Conservation (phyloP, 2,113 vertebrate genomes). For the Erythrolamprus reginae region DNA sequence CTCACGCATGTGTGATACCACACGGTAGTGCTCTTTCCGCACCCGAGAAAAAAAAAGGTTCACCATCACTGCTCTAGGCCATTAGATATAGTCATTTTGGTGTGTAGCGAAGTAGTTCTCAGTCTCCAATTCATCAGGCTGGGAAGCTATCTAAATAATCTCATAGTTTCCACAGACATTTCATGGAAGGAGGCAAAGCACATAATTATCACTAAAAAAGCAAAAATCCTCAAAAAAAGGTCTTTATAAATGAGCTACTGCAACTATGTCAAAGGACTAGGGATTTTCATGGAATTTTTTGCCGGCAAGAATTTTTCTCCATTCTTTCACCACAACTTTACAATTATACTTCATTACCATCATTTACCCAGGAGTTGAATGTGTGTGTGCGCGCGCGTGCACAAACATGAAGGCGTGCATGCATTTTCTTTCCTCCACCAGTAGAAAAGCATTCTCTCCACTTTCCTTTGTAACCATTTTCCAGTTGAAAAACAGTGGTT, state of each 20-base stretch:
- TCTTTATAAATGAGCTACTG: neutral
- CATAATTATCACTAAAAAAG: neutral
- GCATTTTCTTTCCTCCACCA: no score
- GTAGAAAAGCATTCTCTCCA: no score
- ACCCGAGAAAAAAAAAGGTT: no score
- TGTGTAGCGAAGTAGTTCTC: neutral
- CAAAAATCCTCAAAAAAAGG: neutral
- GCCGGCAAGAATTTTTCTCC: neutral
- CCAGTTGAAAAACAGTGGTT: neutral
- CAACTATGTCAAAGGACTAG: neutral
- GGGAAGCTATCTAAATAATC: neutral
- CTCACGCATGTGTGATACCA: no score
- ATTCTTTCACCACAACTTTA: neutral
- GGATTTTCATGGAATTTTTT: neutral
- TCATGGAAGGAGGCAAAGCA: no score
- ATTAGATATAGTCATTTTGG: neutral
- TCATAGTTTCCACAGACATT: neutral
- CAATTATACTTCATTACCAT: neutral
- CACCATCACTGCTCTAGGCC: no score
- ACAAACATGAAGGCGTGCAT: rapidly evolving
- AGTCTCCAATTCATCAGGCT: no score
- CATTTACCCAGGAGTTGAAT: neutral
- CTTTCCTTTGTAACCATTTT: neutral
- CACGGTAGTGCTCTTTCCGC: no score
- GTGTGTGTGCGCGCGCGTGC: no score